phyloP scores from a whole-genome alignment of 2,888 invertebrate genomes.

The Frankliniella intonsa region DNA sequence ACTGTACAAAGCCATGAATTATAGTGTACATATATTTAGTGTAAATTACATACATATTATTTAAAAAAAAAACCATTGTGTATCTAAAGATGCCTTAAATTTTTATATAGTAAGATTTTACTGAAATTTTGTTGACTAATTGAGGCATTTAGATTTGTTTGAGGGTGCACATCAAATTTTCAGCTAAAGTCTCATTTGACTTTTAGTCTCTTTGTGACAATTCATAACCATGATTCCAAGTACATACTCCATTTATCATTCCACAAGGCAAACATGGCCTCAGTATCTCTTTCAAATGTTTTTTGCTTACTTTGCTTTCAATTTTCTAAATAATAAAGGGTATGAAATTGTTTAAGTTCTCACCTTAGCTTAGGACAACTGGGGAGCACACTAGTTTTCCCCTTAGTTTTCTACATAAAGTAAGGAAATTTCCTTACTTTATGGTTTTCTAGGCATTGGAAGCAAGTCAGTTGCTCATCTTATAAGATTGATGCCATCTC shows the following conservation, averaged over 20 bases:
- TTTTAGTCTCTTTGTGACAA: background rate
- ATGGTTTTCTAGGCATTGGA: background rate
- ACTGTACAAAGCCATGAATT: constrained; percentile 11
- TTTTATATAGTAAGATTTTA: background rate
- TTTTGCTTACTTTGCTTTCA: background rate
- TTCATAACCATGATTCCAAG: background rate
- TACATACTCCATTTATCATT: background rate
- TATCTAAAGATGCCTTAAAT: background rate
- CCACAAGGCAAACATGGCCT: background rate
- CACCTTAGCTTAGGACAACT: no score
- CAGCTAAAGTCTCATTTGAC: background rate
- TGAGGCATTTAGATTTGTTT: background rate
- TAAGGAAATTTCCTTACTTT: background rate
- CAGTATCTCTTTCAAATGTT: background rate
- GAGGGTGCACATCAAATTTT: background rate
- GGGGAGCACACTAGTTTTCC: no score
- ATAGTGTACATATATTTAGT: constrained; percentile 19
- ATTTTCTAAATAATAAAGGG: background rate
- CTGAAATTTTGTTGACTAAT: background rate
- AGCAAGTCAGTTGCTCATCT: background rate
- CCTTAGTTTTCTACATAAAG: background rate
- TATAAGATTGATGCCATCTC: background rate
- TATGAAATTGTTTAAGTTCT: background rate
- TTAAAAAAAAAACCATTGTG: background rate
- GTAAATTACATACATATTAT: background rate